Evolutionary conservation across 2,113 vertebrate species (phyloP).

Genomic region (Hippotragus niger): DNA sequence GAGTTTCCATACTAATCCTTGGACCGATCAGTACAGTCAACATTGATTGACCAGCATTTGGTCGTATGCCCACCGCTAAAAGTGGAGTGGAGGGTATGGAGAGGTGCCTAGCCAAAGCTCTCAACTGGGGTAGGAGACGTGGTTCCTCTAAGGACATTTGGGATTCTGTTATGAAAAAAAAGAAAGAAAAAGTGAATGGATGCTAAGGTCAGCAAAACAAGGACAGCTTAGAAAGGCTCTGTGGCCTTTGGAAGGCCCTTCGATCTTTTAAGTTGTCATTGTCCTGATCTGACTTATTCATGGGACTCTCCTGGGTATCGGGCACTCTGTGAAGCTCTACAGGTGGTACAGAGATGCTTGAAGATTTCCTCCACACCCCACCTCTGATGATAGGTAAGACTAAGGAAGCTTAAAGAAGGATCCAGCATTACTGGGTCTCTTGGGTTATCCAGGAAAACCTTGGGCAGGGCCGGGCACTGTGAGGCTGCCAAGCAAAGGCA

Average conservation of each 20-base stretch:
- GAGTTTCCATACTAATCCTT: not conserved
- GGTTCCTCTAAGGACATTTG: not conserved
- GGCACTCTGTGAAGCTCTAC: too few relatives aligned
- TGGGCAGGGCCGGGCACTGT: not conserved
- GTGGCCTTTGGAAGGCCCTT: too few relatives aligned
- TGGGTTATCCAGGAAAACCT: not conserved
- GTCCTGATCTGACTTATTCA: not conserved
- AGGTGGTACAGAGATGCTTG: not conserved
- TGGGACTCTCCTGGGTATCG: not conserved
- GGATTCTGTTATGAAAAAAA: not conserved
- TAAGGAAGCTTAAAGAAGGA: not conserved
- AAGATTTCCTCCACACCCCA: not conserved
- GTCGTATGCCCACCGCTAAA: not conserved
- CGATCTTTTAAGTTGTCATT: not conserved
- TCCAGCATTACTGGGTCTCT: not conserved
- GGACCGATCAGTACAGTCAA: not conserved
- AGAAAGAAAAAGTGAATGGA: too few relatives aligned
- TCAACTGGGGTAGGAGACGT: not conserved
- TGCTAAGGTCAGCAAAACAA: not conserved
- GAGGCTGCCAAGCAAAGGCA: not conserved
- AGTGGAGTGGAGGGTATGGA: accelerated
- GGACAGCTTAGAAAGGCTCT: not conserved
- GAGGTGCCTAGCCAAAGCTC: not conserved
- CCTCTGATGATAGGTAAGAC: not conserved
- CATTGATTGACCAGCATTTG: not conserved